A percentile compares a stretch with the other conserved stretches of the same genome.
Conservation (phyloP, 2,888 invertebrate species). For the Chrysolina oricalcia region DNA sequence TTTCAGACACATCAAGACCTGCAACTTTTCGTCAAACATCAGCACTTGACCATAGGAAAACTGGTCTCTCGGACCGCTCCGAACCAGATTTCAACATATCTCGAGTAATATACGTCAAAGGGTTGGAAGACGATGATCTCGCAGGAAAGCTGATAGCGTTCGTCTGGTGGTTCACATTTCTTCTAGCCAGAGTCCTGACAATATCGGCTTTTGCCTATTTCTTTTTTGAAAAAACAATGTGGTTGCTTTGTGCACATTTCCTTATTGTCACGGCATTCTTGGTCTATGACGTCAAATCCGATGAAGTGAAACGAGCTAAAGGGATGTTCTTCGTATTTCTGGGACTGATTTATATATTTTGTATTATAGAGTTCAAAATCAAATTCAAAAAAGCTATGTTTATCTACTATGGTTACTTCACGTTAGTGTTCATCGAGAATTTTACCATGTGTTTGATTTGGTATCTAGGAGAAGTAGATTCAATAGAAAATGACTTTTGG, state of each 20-base stretch:
- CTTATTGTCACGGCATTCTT: constrained; percentile 78
- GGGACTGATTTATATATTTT: constrained; percentile 83
- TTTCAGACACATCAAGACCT: constrained; percentile 39
- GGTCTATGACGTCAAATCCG: constrained; percentile 77
- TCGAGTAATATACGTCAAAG: constrained; percentile 72
- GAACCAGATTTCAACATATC: constrained; percentile 68
- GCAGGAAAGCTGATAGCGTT: constrained; percentile 81
- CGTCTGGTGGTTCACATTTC: constrained; percentile 86
- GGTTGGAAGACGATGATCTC: constrained; percentile 84
- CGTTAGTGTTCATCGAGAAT: constrained; percentile 80
- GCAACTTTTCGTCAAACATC: constrained; percentile 55
- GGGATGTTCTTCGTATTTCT: constrained; percentile 80
- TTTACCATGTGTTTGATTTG: constrained; percentile 81
- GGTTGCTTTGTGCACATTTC: constrained; percentile 78
- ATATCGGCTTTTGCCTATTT: constrained; percentile 82
- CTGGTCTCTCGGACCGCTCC: constrained; percentile 43
- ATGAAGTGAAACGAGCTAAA: constrained; percentile 69
- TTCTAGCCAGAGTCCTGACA: constrained; percentile 81
- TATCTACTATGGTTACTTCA: constrained; percentile 81
- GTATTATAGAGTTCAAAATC: constrained; percentile 85
- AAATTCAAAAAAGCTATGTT: constrained; percentile 82
- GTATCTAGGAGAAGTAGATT: constrained; percentile 76
- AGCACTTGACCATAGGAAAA: constrained; percentile 56
- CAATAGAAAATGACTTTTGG: constrained; percentile 78
- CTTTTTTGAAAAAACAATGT: constrained; percentile 77